phyloP scores from a whole-genome alignment of 2,797 vertebrate genomes.

The Centroberyx gerrardi region DNA sequence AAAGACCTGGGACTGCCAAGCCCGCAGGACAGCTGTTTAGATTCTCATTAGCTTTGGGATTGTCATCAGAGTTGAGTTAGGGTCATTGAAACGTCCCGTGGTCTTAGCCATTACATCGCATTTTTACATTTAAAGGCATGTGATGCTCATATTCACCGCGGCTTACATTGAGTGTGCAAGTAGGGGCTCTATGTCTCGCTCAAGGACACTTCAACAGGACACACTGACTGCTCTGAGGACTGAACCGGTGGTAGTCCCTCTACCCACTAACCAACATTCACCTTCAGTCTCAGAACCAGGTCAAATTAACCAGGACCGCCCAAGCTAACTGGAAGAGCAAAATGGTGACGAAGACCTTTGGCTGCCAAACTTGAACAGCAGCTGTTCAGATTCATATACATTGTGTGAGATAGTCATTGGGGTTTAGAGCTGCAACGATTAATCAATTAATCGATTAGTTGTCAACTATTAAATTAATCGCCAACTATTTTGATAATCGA shows the following conservation, averaged over 20 bases:
- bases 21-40: slow-evolving; percentile 51
- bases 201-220: no score
- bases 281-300: not conserved
- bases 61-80: not conserved
- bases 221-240: no score
- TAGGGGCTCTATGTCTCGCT: no score
- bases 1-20: slow-evolving; percentile 39
- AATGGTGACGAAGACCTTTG: not conserved
- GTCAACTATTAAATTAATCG: no score
- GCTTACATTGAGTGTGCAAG: no score
- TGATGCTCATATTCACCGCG: no score
- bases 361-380: not conserved
- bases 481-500: no score
- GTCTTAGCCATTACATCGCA: not conserved
- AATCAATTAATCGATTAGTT: no score
- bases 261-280: not conserved
- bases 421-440: no score
- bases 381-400: not conserved
- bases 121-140: no score
- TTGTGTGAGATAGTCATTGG: no score
- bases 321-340: not conserved
- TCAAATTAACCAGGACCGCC: not conserved
- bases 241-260: not conserved
- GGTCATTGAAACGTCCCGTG: not conserved
- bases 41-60: slow-evolving; percentile 43